Evolutionary conservation across 2,888 invertebrate species (phyloP).

Genomic region (Tetrapedia diversipes): DNA sequence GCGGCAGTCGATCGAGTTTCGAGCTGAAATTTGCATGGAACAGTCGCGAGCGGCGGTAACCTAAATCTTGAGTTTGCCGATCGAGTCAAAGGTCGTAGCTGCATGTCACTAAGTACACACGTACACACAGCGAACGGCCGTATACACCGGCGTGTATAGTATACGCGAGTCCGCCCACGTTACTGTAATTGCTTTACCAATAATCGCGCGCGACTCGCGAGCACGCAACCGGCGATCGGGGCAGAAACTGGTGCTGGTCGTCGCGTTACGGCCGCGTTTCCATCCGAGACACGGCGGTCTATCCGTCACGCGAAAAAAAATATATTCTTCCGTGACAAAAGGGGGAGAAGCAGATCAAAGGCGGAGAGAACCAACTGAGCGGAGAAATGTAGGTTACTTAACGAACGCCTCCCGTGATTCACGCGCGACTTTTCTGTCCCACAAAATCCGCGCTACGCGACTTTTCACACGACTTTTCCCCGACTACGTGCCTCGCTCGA

Average conservation of each 20-base stretch:
- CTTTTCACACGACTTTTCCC: conserved; percentile 39
- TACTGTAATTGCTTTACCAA: conserved; percentile 71
- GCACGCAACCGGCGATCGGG: conserved; percentile 65
- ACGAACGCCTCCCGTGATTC: conserved; percentile 53
- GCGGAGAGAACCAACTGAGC: conserved; percentile 31
- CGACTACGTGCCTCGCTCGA: conserved; percentile 20
- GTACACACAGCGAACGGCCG: background rate
- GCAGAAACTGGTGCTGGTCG: background rate
- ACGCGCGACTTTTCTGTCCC: conserved; percentile 38
- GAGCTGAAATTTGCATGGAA: conserved; percentile 44
- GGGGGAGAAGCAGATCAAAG: conserved; percentile 45
- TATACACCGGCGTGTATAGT: no score
- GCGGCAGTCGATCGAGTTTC: conserved; percentile 16
- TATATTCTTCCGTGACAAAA: conserved; percentile 41
- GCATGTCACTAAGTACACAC: conserved; percentile 44
- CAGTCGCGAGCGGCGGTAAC: conserved; percentile 55
- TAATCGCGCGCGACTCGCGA: conserved; percentile 64
- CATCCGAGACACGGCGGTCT: conserved; percentile 10
- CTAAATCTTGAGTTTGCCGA: conserved; percentile 63
- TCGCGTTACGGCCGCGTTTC: conserved; percentile 42
- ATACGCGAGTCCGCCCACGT: conserved; percentile 52
- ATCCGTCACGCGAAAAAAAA: conserved; percentile 41
- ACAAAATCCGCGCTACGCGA: conserved; percentile 41
- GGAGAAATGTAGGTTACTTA: conserved; percentile 60
- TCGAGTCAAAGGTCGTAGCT: conserved; percentile 56